Evolutionary conservation across 2,113 vertebrate species (phyloP), one percentile per base, ranked within the genome.

Genomic region (Chascanopsetta lugubris): DNA sequence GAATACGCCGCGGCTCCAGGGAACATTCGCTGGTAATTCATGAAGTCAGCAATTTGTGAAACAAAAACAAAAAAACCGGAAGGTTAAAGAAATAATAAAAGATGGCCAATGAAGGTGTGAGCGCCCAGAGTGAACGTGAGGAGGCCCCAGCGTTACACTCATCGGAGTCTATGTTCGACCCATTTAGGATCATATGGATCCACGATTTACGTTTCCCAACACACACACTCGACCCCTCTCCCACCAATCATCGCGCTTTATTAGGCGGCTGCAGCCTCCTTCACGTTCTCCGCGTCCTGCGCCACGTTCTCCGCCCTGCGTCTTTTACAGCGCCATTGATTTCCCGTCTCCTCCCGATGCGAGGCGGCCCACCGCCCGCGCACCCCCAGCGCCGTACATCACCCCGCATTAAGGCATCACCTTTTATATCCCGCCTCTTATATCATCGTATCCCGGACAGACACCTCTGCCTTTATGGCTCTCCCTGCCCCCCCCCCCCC

Each of bases 341-440:
- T 85, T 79, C 58, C 62, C 68, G 59, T 55, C 53, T 57, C 22
- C 26, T 18, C 60, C 34, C 20, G 24, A 20, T 59, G 54, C 22
- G 27, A 76, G 76, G 29, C 29, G 29, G 15, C 59, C 40, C 32
- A 55, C 13, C n/a, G 77, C 68, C 79, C 15, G 27, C 47, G 85
- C 61, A 66, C 67, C 69, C 61, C 32, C 3, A 13, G 32, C 40
- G 6, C 45, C 70, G 32, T 85, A 77, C 48, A 84, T 89, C 85
- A 82, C 26, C 62, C 26, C 6, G 46, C 69, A 80, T 85, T 85
- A 84, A 84, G 58, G 61, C 79, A 69, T 84, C 79, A 75, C 62
- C 77, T 79, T 69, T 84, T 50, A 70, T 57, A 80, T 60, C 51
- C 17, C 61, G 30, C 25, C 54, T 57, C 26, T 77, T 86, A 70